These are phyloP conservation scores for Drosophila littoralis DNA, from an alignment of 1,140 invertebrate species.

Conservation along the genomic window DNA sequence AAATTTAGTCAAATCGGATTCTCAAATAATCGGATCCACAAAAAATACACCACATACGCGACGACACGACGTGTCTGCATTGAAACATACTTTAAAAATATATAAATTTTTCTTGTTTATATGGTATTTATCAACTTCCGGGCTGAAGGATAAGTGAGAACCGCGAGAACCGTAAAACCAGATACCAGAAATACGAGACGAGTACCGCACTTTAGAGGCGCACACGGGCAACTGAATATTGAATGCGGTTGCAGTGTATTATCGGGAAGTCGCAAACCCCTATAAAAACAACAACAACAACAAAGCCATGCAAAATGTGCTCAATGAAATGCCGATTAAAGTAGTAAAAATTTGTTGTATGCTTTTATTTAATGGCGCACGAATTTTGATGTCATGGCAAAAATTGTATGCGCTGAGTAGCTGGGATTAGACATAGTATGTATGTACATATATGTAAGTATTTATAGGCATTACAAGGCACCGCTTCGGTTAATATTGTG, in stretches of 20 bases:
- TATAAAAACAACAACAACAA: constrained; percentile 13
- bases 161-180: neutral
- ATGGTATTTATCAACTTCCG: neutral
- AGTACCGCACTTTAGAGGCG: constrained; percentile 57
- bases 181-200: constrained; percentile 14
- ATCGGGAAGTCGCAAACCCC: constrained; percentile 16
- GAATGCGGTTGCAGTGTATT: constrained; percentile 37
- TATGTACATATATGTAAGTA: constrained; percentile 30
- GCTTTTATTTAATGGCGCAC: constrained; percentile 47
- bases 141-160: neutral
- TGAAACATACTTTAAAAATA: neutral
- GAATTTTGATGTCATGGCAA: constrained; percentile 74
- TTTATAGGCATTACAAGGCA: constrained; percentile 73
- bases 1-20: no score
- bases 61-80: neutral
- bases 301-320: constrained; percentile 41
- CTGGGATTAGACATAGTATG: constrained; percentile 11
- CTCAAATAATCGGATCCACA: neutral
- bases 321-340: constrained; percentile 77
- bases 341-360: constrained; percentile 31
- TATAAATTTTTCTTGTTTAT: neutral
- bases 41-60: neutral
- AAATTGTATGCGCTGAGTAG: constrained; percentile 10
- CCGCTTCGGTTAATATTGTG: constrained; percentile 73
- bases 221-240: constrained; percentile 63